Base-by-base conservation (phyloP, 1,140 invertebrate species). In the Triops longicaudatus region DNA sequence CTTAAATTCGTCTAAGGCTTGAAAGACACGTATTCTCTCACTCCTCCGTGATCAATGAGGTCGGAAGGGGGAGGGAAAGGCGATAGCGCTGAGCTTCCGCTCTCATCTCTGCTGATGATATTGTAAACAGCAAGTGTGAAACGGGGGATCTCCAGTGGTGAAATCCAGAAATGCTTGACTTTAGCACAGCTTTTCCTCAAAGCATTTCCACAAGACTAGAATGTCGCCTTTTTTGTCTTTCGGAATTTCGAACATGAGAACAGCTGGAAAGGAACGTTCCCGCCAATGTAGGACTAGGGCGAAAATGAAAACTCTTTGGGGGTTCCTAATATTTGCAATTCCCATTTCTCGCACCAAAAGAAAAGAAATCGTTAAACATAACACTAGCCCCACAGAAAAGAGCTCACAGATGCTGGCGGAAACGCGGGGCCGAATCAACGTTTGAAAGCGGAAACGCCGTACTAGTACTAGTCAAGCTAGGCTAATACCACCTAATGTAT, bases 51-150 rank as follows among this genome's bases (percentile, higher is more conserved):
- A 63, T 63, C 50, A 63, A n/a, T 63, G 50, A 63, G 50, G 50
- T 63, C 50, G 50, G 50, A 63, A 63, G 50, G 50, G 50, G 50
- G 50, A 63, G 50, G 31, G 50, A 63, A 63, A 63, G n/a, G 50
- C 50, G 50, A 63, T 63, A 63, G 50, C 22, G 50, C 10, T 63
- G 31, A 37, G 22, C 50, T 63, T 63, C 50, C 50, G 50, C 50
- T 37, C 31, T 63, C 50, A 63, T 63, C 50, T 63, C 17, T 63
- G 50, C 10, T 63, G 50, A 63, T 63, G 50, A 63, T 63, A 63
- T 17, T 12, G 50, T 63, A 63, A 22, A 63, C 50, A 63, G 50
- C 50, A 63, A 63, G 50, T 63, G 50, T 63, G 14, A 37, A 37
- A 37, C 31, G 31, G 31, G 31, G 2, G 7, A 2, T 37, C 7